Conservation (phyloP, 2,113 vertebrate species). For the Noctilio leporinus region DNA sequence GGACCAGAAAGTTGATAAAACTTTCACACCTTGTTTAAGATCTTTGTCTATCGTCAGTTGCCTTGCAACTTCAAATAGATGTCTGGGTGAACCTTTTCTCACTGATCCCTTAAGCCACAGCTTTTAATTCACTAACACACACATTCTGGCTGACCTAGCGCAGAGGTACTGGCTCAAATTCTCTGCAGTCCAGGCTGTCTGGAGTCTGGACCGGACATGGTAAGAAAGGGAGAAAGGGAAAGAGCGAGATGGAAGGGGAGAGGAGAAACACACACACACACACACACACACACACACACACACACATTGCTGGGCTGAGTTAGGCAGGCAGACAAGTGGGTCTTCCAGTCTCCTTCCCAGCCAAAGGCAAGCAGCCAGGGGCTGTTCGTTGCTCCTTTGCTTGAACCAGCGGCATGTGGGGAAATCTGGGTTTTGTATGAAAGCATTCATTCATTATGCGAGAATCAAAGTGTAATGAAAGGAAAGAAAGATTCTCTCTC, state of each 20-base stretch:
- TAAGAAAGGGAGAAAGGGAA: neutral
- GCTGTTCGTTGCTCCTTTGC: slow-evolving; percentile 1
- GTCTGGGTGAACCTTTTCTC: neutral
- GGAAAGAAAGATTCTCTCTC: neutral
- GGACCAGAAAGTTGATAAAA: neutral
- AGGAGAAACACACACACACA: too few species aligned
- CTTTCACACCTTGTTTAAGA: neutral
- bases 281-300: too few species aligned
- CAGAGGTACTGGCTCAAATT: neutral
- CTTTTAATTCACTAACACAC: neutral
- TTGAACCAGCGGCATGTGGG: neutral
- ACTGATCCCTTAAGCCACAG: too few species aligned
- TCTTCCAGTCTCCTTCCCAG: neutral
- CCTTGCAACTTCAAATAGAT: neutral
- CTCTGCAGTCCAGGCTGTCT: neutral
- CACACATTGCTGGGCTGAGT: neutral
- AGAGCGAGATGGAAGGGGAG: neutral
- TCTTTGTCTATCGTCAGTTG: neutral
- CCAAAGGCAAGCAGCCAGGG: neutral
- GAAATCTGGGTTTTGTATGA: slow-evolving; percentile 15
- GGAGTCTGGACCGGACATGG: slow-evolving; percentile 22
- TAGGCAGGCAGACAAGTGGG: too few species aligned
- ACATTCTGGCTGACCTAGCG: neutral
- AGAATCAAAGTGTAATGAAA: slow-evolving; percentile 4
- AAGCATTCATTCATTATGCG: neutral